Evolutionary conservation across 2,113 vertebrate species (phyloP), one percentile per base, ranked within the genome.

Genomic region (Sorex araneus): DNA sequence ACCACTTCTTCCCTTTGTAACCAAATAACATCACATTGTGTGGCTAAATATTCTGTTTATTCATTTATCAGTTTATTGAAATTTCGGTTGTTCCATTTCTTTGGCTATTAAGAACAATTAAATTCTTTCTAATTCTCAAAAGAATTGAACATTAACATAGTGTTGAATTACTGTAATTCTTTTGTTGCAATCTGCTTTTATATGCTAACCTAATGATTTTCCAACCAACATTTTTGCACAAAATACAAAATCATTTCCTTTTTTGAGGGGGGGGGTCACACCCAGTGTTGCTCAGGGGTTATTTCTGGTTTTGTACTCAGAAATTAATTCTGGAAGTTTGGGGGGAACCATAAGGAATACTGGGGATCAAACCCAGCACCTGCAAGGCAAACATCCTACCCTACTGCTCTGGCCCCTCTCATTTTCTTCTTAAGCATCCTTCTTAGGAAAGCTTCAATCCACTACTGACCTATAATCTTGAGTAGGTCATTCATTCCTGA

Each of bases 401-500:
- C 40, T 40, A 40, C 40, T 7, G 7, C 40, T 40, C 40, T 7
- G 40, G 40, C 40, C 40, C 40, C 40, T 40, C 40, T 50, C 40
- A 40, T 40, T 40, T 40, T 40, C 40, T 40, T 40, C 40, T 40
- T 40, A 40, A 47, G 54, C 54, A 54, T 92, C 66, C 64, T 85
- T 16, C 30, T 54, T 82, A 45, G 43, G 47, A 86, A 93, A 75
- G 1, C 19, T 66, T 80, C 30, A 88, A 25, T 43, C 67, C 3
- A 74, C 28, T 40, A 15, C 13, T 75, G 36, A 78, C 6, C 7
- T 76, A 27, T 32, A 19, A 75, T 91, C 40, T 87, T 93, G 40
- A 60, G 27, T 40, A 73, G 89, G 25, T 92, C 63, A 67, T 77
- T 92, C 11, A 73, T n/a, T 67, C 66, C 23, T 74, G 87, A 57